These are phyloP conservation scores for Lissocephala sabroskyi DNA, from an alignment of 2,888 invertebrate species.

Conservation along the genomic window DNA sequence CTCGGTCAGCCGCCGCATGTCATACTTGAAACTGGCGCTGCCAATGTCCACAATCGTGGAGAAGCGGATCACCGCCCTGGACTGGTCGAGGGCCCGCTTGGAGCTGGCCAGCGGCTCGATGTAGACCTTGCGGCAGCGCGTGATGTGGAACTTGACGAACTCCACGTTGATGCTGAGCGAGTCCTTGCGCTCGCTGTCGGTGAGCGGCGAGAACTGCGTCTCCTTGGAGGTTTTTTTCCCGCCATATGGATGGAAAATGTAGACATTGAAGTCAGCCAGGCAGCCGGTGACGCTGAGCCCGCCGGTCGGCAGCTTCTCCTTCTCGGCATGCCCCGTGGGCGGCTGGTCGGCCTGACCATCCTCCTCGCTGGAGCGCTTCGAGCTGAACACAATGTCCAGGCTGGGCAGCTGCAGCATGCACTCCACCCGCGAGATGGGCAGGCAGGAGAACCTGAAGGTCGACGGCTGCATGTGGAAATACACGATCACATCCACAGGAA, in stretches of 20 bases:
- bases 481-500: conserved; percentile 98
- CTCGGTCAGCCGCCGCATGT: conserved; percentile 97
- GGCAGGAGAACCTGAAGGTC: conserved; percentile 95
- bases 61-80: conserved; percentile 91
- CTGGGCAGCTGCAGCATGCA: conserved; percentile 96
- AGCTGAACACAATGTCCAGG: conserved; percentile 97
- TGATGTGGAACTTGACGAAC: conserved; percentile 96
- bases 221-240: conserved; percentile 86
- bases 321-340: conserved; percentile 41
- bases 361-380: conserved; percentile 86
- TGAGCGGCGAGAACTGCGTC: conserved; percentile 89
- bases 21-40: conserved; percentile 97
- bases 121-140: conserved; percentile 90
- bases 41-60: conserved; percentile 97
- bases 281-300: conserved; percentile 89
- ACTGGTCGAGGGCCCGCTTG: conserved; percentile 76
- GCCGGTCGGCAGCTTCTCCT: conserved; percentile 68
- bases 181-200: conserved; percentile 93
- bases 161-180: conserved; percentile 97
- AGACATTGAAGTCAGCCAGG: conserved; percentile 96
- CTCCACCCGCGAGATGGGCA: conserved; percentile 95
- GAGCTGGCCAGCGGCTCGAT: conserved; percentile 75
- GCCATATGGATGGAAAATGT: conserved; percentile 98
- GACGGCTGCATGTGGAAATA: conserved; percentile 99
- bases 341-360: conserved; percentile 53